These are phyloP conservation scores for Aphelocoma coerulescens DNA, from an alignment of 2,113 vertebrate genomes.

Conservation along the genomic window DNA sequence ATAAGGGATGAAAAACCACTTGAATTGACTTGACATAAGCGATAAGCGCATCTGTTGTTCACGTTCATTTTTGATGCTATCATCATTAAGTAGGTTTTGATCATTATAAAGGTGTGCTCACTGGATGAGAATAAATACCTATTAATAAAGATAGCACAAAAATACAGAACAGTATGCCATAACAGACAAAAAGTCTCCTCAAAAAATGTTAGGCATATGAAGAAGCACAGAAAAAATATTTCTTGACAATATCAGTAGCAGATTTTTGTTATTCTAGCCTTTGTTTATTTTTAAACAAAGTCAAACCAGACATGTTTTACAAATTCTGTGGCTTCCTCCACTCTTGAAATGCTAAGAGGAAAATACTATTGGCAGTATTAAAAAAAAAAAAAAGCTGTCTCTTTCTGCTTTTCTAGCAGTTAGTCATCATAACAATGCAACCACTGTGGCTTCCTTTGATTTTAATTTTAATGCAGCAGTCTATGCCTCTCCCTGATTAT, in stretches of 20 bases:
- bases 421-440: background rate
- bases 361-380: background rate
- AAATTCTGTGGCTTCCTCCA: background rate
- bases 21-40: background rate
- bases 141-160: background rate
- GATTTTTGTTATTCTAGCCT: background rate
- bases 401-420: background rate
- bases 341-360: background rate
- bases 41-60: background rate
- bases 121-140: background rate
- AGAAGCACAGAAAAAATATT: background rate
- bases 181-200: background rate
- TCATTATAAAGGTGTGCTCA: background rate
- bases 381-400: background rate
- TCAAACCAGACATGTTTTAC: background rate
- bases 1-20: constrained; percentile 39
- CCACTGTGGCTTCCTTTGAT: background rate
- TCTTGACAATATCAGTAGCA: background rate
- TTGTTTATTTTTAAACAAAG: background rate
- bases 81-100: background rate
- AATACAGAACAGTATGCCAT: background rate
- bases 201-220: background rate
- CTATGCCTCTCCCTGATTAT: background rate
- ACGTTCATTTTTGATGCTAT: constrained; percentile 17
- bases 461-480: background rate